Percentiles rank a stretch among this genome's conserved stretches.
Evolutionary conservation across 2,888 invertebrate species (phyloP).

Genomic region (Scrobipalpa atriplicella): DNA sequence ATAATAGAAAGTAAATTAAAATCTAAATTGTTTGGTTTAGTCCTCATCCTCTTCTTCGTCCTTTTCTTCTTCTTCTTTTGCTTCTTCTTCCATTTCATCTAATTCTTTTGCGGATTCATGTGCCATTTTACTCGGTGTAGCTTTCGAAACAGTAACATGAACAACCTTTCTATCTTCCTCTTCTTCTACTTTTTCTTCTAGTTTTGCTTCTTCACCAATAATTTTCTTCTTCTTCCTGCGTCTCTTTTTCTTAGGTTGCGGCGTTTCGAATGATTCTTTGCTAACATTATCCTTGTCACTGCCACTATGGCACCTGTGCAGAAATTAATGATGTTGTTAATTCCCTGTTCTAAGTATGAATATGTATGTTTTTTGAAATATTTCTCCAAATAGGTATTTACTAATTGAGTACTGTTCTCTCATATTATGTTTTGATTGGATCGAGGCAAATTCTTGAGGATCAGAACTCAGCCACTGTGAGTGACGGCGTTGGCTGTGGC

Average conservation of each 20-base stretch:
- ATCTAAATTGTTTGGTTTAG: no score
- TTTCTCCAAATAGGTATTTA: no score
- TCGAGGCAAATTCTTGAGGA: no score
- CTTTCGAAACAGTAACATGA: background rate
- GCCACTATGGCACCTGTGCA: background rate
- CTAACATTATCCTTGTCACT: background rate
- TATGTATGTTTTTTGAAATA: background rate
- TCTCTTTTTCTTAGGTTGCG: background rate
- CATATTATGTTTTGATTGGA: no score
- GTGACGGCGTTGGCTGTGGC: no score
- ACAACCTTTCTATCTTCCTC: background rate
- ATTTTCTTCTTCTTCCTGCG: conserved; percentile 1
- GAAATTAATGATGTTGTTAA: background rate
- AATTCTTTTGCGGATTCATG: background rate
- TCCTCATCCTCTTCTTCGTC: background rate
- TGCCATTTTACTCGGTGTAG: background rate
- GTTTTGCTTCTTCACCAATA: background rate
- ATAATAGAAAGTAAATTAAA: no score
- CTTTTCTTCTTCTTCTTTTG: background rate
- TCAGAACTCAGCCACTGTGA: no score
- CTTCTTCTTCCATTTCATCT: background rate
- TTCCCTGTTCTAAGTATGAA: background rate
- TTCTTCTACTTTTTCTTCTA: conserved; percentile 10
- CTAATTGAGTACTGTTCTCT: no score
- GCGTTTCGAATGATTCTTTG: background rate